Evolutionary conservation across 2,888 invertebrate genomes (phyloP), one percentile per base, ranked within the genome.

Genomic region (Sarcophaga carnaria): DNA sequence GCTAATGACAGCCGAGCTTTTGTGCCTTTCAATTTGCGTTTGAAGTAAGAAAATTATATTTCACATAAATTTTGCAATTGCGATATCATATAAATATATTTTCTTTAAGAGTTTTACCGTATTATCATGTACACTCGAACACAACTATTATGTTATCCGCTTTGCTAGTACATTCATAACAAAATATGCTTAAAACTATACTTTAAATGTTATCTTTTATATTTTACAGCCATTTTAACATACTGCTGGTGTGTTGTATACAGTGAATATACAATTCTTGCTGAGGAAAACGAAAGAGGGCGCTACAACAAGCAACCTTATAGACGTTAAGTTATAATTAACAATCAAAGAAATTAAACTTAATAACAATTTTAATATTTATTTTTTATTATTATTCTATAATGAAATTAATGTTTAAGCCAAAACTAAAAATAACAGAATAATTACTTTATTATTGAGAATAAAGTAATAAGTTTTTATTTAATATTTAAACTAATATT

Each of bases 191-290:
- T 72, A 80, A 86, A 81, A 81, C 67, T 72, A 81, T 86, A 49
- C 88, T 63, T 74, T 47, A 81, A 59, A 22, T 71, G 62, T 45
- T 27, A 12, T 8, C 60, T 67, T 75, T 49, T 47, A 76, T 71
- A 66, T 78, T 78, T 45, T 25, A 69, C 95, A 97, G 97, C 95
- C 89, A 94, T 97, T 54, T 96, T 96, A 93, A 94, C 96, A 79
- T 97, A 97, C 94, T 95, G 97, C 92, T 97, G 97, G 97, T 94
- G 95, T 90, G 97, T 97, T 76, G 96, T 97, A 75, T 97, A 96
- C 94, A 97, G 97, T 91, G 96, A 96, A 93, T 97, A 96, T 93
- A 94, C 96, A 89, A 94, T 96, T 63, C 94, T 95, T 88, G 95
- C 96, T 88, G 96, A 97, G 89, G 95, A 96, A 84, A 96, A 95